Evolutionary conservation across 2,888 invertebrate species (phyloP), one percentile per base, ranked within the genome.

Genomic region (Brenthis ino): DNA sequence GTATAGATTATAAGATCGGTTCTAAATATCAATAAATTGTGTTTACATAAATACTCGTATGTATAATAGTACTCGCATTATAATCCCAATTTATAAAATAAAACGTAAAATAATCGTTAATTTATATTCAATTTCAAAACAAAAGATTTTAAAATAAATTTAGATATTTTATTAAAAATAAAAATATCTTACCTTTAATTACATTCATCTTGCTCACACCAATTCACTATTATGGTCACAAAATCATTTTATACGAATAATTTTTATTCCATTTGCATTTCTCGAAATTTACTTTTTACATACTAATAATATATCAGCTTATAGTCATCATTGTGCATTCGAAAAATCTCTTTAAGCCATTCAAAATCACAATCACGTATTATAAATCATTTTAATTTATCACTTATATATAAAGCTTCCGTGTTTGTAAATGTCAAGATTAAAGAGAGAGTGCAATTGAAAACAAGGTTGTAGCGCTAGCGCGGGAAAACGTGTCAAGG

Each of bases 401-500:
- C 75, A 77, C 78, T 87, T 85, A 85, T 20, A 87, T 86, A 84
- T 78, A 78, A 81, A 81, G 80, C 84, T 82, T 80, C 79, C 76
- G 80, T 82, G 82, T 84, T 85, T 85, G 83, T 82, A 83, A 90
- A 88, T 86, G 87, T 88, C 87, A 88, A 87, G 86, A 67, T 63
- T 67, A 60, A 60, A 54, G 47, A 81, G 85, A 85, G 85, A 87
- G 87, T 89, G 89, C 86, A 89, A 86, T 82, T 80, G 83, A 88
- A 88, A 88, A 87, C 87, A 88, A 90, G 88, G 87, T 86, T 85
- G 84, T 79, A 82, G 82, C 82, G 82, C 83, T 80, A 87, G 83
- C 89, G 91, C 89, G 91, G 90, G 88, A 91, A 91, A 92, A 83
- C 79, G 88, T 91, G 92, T 91, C 92, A 93, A 93, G 92, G 92